Evolutionary conservation across 2,113 vertebrate species (phyloP).

Genomic region (Ciconia stormi): DNA sequence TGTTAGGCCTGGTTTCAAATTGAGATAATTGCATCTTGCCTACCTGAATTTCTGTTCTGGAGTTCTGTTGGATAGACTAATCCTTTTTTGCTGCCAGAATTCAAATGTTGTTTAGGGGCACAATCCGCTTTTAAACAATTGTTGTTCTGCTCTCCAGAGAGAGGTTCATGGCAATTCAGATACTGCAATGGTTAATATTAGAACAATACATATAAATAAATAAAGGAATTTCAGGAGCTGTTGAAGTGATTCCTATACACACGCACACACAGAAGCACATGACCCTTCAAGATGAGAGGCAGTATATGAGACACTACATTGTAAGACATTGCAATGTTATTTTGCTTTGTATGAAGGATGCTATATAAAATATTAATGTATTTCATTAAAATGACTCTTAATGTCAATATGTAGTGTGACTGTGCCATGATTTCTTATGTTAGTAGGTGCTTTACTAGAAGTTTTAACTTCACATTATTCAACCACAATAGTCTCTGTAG

Average conservation of each 20-base stretch:
- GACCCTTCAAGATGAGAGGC: slow-evolving; percentile 38
- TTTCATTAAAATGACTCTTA: slow-evolving; percentile 72
- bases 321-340: slow-evolving; percentile 38
- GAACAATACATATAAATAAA: slow-evolving; percentile 52
- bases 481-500: slow-evolving; percentile 1
- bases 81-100: not conserved
- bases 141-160: not conserved
- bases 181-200: not conserved
- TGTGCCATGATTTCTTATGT: slow-evolving; percentile 62
- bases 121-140: not conserved
- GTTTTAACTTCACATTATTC: slow-evolving; percentile 43
- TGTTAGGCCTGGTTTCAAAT: not conserved
- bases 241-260: slow-evolving; percentile 12
- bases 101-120: not conserved
- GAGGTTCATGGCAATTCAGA: not conserved
- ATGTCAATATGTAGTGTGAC: slow-evolving; percentile 65
- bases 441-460: slow-evolving; percentile 54
- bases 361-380: slow-evolving; percentile 69
- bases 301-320: not conserved
- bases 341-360: slow-evolving; percentile 48
- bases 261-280: not conserved
- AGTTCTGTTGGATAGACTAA: not conserved
- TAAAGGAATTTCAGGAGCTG: slow-evolving; percentile 4
- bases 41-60: not conserved
- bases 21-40: slow-evolving; percentile 9